Evolutionary conservation across 2,797 vertebrate genomes (phyloP), one percentile per base, ranked within the genome.

Genomic region (Amblyopsis hoosieri): DNA sequence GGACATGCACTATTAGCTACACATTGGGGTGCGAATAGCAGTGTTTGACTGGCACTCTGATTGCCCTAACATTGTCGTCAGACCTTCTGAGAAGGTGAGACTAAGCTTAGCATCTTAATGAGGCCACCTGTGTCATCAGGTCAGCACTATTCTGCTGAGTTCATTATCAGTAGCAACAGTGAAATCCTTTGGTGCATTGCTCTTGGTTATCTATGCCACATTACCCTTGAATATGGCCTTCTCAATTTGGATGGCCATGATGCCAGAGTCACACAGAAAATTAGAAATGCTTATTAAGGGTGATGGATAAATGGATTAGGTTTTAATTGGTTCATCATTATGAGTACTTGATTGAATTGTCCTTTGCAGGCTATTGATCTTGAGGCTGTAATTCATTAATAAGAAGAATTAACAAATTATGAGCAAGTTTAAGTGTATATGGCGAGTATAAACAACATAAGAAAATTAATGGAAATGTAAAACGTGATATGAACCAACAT

Each of bases 341-440:
- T 81, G 75, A 83, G 78, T 87, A 66, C 68, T 78, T 87, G 85
- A 89, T 87, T 89, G 80, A 75, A 86, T 90, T 89, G 89, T 89
- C 88, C 86, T 91, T 90, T 42, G 80, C 76, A 85, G 77, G 72
- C 75, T 89, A 90, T 91, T 90, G 87, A 90, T 90, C 78, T 72
- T 61, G 67, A 71, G 71, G 64, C 72, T 81, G 76, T 74, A 81
- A 82, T 83, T 88, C 81, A 89, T 88, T 84, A 85, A 80, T 80
- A 84, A 76, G 75, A 29, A n/a, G 33, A 37, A 37, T 8, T 5
- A 37, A 37, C 33, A 37, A 8, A 37, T 8, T 37, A 37, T 8
- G 33, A 37, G 33, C 33, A 37, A 65, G 68, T 65, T 81, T 62
- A 59, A 71, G 2, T 56, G 49, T 60, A 61, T 63, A 63, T n/a